phyloP scores from a whole-genome alignment of 2,888 invertebrate species.

The Microctonus aethiopoides region DNA sequence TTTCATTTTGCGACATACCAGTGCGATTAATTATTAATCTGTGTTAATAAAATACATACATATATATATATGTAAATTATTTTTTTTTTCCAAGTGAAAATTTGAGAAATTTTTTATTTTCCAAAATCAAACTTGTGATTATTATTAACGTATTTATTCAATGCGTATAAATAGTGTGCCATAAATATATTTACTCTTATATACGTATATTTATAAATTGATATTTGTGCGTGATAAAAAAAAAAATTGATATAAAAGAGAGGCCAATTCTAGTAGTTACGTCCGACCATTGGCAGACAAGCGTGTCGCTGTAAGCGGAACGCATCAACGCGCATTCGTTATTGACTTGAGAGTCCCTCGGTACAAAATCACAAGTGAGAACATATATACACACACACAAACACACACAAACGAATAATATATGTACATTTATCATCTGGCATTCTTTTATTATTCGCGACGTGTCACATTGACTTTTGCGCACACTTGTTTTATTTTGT shows the following conservation, averaged over 20 bases:
- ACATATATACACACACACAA: slow-evolving; percentile 25
- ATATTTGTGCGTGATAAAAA: background rate
- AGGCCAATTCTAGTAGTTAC: background rate
- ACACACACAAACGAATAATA: background rate
- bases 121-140: background rate
- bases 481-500: no score
- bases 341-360: slow-evolving; percentile 37
- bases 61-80: no score
- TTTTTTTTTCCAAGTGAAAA: no score
- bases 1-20: no score
- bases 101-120: background rate
- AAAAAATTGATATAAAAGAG: background rate
- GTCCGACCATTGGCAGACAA: slow-evolving; percentile 4
- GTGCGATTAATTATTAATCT: no score
- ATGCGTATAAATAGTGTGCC: background rate
- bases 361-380: slow-evolving; percentile 25
- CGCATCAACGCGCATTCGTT: slow-evolving; percentile 31
- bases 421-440: slow-evolving; percentile 3
- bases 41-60: no score
- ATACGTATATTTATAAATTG: no score
- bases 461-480: slow-evolving; percentile 24
- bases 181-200: background rate
- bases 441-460: slow-evolving; percentile 16
- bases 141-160: background rate
- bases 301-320: slow-evolving; percentile 6